A percentile compares a stretch with the other conserved stretches of the same genome.
Conservation (phyloP, 2,113 vertebrate species). For the Micronycteris hirsuta region DNA sequence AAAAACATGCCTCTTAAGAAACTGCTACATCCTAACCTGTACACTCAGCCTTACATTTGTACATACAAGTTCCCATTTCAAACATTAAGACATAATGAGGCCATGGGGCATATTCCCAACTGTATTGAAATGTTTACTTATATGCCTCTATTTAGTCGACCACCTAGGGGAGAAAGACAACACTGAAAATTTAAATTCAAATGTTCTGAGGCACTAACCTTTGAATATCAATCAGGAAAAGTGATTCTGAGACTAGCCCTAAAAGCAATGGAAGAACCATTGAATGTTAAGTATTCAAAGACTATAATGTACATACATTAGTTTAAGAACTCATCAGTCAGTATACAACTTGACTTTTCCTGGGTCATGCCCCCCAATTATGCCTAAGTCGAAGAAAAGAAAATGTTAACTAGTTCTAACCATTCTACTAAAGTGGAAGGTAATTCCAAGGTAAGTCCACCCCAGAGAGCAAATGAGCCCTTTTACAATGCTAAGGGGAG, state of each 20-base stretch:
- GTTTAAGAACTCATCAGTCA: conserved; percentile 1
- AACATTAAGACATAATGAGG: not conserved
- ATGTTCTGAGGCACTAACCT: not conserved
- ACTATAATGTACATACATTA: not conserved
- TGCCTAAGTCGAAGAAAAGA: not conserved
- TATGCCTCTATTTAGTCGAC: not conserved
- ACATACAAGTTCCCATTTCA: not conserved
- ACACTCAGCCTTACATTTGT: not conserved
- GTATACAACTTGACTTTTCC: not conserved
- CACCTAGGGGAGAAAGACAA: not conserved
- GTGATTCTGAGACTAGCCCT: not conserved
- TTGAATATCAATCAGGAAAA: not conserved
- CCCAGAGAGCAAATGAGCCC: conserved; percentile 7
- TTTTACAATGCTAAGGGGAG: conserved; percentile 1
- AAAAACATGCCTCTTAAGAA: conserved; percentile 19
- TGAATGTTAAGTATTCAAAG: not conserved
- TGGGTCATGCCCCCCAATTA: not conserved
- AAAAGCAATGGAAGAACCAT: not conserved
- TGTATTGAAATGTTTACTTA: not conserved
- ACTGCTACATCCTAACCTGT: not conserved
- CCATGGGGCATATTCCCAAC: too few relatives aligned
- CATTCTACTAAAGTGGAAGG: conserved; percentile 34
- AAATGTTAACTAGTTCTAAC: conserved; percentile 15
- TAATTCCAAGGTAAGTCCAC: conserved; percentile 29
- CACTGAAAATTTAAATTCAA: not conserved